A percentile compares a stretch with the other conserved stretches of the same genome.
Conservation (phyloP, 2,797 vertebrate genomes). For the Amblyraja radiata region DNA sequence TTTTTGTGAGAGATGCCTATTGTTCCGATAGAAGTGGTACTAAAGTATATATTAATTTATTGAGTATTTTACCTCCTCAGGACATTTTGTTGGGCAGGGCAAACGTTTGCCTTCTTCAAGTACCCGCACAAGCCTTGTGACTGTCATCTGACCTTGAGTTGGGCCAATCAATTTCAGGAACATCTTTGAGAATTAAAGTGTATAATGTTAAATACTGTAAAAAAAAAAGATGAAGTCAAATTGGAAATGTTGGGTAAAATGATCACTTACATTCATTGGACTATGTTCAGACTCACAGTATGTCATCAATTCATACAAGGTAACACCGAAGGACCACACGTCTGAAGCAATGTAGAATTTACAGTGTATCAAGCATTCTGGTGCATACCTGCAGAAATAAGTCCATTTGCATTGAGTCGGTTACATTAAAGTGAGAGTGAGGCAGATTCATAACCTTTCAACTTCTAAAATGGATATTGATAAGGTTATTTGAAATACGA, state of each 20-base stretch:
- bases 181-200: constrained; percentile 56
- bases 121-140: constrained; percentile 73
- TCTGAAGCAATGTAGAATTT: constrained; percentile 94
- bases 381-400: constrained; percentile 76
- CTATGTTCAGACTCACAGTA: constrained; percentile 78
- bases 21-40: not conserved
- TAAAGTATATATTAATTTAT: not conserved
- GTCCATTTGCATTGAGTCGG: not conserved
- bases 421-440: not conserved
- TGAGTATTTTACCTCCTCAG: constrained; percentile 61
- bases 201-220: not conserved
- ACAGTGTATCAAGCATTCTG: constrained; percentile 81
- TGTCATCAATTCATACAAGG: constrained; percentile 87
- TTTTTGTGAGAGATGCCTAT: too few species aligned
- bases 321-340: constrained; percentile 95
- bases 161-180: constrained; percentile 81
- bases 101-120: constrained; percentile 76
- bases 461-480: not conserved
- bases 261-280: constrained; percentile 77
- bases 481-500: not conserved
- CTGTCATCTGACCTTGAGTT: constrained; percentile 88
- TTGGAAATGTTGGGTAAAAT: constrained; percentile 18
- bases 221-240: not conserved
- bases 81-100: constrained; percentile 70
- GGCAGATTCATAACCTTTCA: not conserved